Percentiles rank a stretch among this genome's conserved stretches.
Evolutionary conservation across 2,113 vertebrate genomes (phyloP).

Genomic region (Daubentonia madagascariensis): DNA sequence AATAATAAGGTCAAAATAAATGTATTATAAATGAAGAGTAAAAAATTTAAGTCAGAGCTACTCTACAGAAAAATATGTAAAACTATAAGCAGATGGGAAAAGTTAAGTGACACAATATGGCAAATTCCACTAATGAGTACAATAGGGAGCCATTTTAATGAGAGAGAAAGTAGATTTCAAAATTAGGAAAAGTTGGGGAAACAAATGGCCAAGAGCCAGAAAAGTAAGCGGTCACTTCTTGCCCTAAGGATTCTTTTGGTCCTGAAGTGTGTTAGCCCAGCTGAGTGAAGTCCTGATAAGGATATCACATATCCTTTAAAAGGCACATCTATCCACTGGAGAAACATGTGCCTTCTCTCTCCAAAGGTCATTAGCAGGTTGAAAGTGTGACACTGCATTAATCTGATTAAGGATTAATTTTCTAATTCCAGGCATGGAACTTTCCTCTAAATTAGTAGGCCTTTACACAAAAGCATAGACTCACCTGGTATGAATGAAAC

Average conservation of each 20-base stretch:
- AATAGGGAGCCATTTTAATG: conserved; percentile 19
- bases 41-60: background rate
- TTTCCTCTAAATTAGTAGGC: background rate
- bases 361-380: background rate
- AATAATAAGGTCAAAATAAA: background rate
- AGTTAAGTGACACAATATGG: conserved; percentile 7
- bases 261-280: background rate
- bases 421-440: background rate
- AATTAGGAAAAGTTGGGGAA: background rate
- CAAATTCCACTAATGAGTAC: background rate
- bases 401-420: background rate
- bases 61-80: background rate
- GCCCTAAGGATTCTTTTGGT: background rate
- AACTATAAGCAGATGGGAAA: background rate
- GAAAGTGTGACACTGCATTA: background rate
- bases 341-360: background rate
- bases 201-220: background rate
- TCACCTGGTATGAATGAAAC: background rate
- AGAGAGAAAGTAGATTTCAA: background rate
- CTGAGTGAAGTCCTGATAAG: background rate
- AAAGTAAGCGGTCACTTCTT: background rate
- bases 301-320: background rate
- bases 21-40: background rate
- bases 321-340: background rate
- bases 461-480: background rate